phyloP scores from a whole-genome alignment of 2,113 vertebrate genomes.

The Callaeas wilsoni region DNA sequence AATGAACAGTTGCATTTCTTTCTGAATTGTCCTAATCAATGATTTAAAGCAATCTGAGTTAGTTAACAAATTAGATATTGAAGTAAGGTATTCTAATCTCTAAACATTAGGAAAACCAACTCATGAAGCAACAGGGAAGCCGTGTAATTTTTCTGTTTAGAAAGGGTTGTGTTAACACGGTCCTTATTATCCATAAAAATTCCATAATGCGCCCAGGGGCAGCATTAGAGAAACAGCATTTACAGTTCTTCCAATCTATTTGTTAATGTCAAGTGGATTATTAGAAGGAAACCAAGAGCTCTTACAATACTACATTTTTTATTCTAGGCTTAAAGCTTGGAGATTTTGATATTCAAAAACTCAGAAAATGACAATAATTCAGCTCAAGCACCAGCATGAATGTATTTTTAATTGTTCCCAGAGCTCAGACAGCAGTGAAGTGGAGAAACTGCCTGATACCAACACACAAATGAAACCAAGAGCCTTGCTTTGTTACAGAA shows the following conservation, averaged over 20 bases:
- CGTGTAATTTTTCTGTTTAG: background rate
- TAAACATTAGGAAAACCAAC: background rate
- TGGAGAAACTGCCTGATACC: background rate
- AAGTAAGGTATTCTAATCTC: background rate
- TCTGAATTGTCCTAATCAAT: background rate
- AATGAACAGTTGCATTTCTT: background rate
- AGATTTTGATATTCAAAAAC: background rate
- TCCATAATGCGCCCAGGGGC: background rate
- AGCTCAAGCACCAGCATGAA: background rate
- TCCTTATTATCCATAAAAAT: background rate
- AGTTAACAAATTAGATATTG: background rate
- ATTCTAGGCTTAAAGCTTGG: background rate
- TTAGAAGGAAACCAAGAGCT: background rate
- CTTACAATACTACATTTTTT: background rate
- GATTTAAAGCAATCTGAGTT: background rate
- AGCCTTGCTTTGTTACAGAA: background rate
- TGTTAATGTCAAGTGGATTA: conserved; percentile 2
- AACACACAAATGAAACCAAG: background rate
- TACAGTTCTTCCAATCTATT: background rate
- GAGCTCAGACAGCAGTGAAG: background rate
- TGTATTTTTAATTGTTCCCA: background rate
- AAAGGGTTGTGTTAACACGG: background rate
- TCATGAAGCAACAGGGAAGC: background rate
- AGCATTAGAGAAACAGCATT: background rate
- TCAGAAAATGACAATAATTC: background rate